Evolutionary conservation across 2,888 invertebrate genomes (phyloP).

Genomic region (Synanthedon vespiformis): DNA sequence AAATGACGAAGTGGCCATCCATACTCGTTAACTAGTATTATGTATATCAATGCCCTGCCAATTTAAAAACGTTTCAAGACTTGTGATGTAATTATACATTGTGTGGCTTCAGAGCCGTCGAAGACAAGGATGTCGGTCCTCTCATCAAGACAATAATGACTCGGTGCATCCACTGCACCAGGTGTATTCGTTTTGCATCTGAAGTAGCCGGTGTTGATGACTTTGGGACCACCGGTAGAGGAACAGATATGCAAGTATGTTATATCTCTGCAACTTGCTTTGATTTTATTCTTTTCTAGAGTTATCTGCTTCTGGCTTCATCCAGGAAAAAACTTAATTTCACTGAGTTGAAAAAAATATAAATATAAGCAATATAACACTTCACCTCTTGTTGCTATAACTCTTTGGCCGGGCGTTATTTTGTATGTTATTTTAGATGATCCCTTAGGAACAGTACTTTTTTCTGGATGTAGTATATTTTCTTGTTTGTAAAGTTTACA

Average conservation of each 20-base stretch:
- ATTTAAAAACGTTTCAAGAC: not conserved
- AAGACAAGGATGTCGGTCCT: slow-evolving; percentile 99
- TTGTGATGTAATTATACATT: not conserved
- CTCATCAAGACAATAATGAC: slow-evolving; percentile 99
- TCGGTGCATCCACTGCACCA: slow-evolving; percentile 98
- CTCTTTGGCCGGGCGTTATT: too few species aligned
- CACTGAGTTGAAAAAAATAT: too few species aligned
- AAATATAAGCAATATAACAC: too few species aligned
- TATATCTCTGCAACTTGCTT: too few species aligned
- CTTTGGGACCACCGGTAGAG: slow-evolving; percentile 92
- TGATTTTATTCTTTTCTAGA: too few species aligned
- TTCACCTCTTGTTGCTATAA: too few species aligned
- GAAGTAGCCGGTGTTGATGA: slow-evolving; percentile 99
- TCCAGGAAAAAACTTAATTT: too few species aligned
- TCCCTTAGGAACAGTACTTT: too few species aligned
- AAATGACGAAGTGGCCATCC: not conserved
- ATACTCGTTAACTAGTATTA: not conserved
- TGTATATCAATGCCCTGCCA: not conserved
- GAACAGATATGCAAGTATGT: slow-evolving; percentile 91
- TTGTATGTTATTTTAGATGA: too few species aligned
- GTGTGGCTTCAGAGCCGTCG: slow-evolving; percentile 82
- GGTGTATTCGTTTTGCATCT: slow-evolving; percentile 97
- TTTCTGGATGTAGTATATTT: too few species aligned
- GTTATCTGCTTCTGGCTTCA: too few species aligned
- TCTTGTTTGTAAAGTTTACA: too few species aligned